Base-by-base conservation (phyloP, 2,113 vertebrate species). In the Neogale vison region DNA sequence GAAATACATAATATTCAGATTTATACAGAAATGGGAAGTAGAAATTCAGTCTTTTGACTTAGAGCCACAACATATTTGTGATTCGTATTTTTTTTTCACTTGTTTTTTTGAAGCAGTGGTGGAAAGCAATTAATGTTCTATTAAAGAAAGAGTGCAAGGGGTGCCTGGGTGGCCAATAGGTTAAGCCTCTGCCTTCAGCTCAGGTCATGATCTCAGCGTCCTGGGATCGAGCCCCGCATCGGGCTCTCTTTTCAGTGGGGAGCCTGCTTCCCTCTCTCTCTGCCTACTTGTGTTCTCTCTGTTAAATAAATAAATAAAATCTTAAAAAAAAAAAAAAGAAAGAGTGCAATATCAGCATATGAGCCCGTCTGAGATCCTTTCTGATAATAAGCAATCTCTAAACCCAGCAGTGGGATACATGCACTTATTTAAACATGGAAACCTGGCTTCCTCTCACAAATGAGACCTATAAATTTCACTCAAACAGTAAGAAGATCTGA, bases 1-100 rank as follows among this genome's bases (percentile, higher is more conserved):
- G 26, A 96, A 97, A 98, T 93, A 23, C 17, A 0, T 76, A 57
- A 23, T 81, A 83, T 94, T 96, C 2, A 7, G 74, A 80, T 81
- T 65, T 94, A 76, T 45, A 42, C 15, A 77, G 84, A 77, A 88
- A 85, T 34, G 34, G 74, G 61, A 82, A 93, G 47, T 20, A 23
- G 55, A 93, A 89, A 95, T 31, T 76, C 36, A 2, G 23, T 88
- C 96, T 97, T 97, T 7, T 50, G 89, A 77, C 31, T 87, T 84
- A 90, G 89, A 92, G 50, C 67, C 55, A 93, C 77, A 96, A 59
- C 3, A 6, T 47, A 74, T 72, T 81, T 74, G 36, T 79, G 42
- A 72, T 94, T 36, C 65, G 21, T 76, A 26, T 12, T 21, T 82
- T 92, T 23, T 86, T 87, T 76, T 14, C 47, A 93, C 5, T 29